Base-by-base conservation (phyloP, 2,888 invertebrate genomes). In the Parochlus steinenii region DNA sequence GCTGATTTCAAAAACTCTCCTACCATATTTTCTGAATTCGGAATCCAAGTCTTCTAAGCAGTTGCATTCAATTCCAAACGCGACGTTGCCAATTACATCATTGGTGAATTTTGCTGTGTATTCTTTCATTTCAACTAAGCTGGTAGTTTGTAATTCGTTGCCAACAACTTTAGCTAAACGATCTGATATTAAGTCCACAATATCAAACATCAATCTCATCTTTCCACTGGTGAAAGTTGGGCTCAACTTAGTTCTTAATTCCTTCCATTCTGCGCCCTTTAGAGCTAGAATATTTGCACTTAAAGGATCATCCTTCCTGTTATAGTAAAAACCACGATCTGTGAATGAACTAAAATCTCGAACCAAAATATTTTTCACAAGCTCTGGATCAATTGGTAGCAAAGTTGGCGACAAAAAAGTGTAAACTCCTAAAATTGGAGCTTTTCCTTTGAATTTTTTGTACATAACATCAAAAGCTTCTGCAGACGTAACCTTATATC, bases 201-300 rank as follows among this genome's bases (percentile, higher is more conserved):
- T 42, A 17, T 52, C 52, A 22, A 48, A 32, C 33, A 54, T 44
- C 6, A 47, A 39, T 18, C 39, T 37, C 47, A 50, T 50, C 44
- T 50, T 51, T 42, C 44, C 48, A 11, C 46, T 42, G n/a, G 51
- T 51, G 26, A 49, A 51, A 5, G 46, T 42, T 7, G 50, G 50
- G 32, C 47, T 49, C 11, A 54, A 35, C 5, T 50, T 48, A 8
- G 50, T 43, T 10, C 73, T 57, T 11, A 71, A 49, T 28, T 56
- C 59, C 48, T 62, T 71, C 73, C 74, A 74, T 42, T 62, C 58
- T 5, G 59, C 54, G 1, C 68, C 70, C 31, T 62, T 59, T 28
- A 66, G 7, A 24, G 14, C 4, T 6, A 15, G 3, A 26, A 24
- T 23, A 23, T 32, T 31, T 5, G 31, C 15, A 17, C n/a, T 22